Percentiles rank a stretch among this genome's conserved stretches.
These are phyloP conservation scores for Nymphalis io DNA, from an alignment of 1,140 invertebrate genomes.

Conservation along the genomic window DNA sequence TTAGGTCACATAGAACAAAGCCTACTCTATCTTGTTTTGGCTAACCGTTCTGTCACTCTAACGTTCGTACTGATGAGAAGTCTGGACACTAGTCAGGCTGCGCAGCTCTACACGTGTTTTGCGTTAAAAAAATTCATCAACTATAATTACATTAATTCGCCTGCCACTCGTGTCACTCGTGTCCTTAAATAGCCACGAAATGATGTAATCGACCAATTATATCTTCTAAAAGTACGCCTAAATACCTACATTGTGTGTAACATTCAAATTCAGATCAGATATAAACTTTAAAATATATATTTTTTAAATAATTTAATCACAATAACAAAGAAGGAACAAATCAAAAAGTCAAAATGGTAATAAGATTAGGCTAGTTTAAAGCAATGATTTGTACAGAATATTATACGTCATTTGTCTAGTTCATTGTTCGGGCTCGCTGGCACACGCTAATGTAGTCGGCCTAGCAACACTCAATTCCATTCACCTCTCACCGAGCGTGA, in stretches of 20 bases:
- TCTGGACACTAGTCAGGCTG: background rate
- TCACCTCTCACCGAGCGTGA: slow-evolving; percentile 76
- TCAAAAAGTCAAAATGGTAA: background rate
- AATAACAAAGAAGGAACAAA: background rate
- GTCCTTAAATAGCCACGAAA: background rate
- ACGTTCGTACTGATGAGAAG: background rate
- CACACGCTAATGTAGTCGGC: slow-evolving; percentile 73
- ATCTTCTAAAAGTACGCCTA: slow-evolving; percentile 2
- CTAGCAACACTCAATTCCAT: slow-evolving; percentile 73
- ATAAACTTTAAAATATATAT: too few species aligned
- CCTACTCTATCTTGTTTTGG: slow-evolving; percentile 18
- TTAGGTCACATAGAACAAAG: slow-evolving; percentile 14
- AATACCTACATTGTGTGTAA: slow-evolving; percentile 8
- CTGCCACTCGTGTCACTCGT: background rate
- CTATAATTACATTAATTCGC: slow-evolving; percentile 8
- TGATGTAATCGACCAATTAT: slow-evolving; percentile 6
- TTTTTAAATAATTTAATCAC: too few species aligned
- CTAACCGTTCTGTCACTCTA: slow-evolving; percentile 18
- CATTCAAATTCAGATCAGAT: background rate
- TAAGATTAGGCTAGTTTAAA: slow-evolving; percentile 13
- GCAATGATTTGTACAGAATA: slow-evolving; percentile 18
- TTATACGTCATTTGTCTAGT: slow-evolving; percentile 61
- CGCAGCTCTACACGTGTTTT: background rate
- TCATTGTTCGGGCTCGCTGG: slow-evolving; percentile 74
- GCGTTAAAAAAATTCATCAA: background rate